These are phyloP conservation scores for Podarcis muralis DNA, from an alignment of 2,113 vertebrate species.

Conservation along the genomic window DNA sequence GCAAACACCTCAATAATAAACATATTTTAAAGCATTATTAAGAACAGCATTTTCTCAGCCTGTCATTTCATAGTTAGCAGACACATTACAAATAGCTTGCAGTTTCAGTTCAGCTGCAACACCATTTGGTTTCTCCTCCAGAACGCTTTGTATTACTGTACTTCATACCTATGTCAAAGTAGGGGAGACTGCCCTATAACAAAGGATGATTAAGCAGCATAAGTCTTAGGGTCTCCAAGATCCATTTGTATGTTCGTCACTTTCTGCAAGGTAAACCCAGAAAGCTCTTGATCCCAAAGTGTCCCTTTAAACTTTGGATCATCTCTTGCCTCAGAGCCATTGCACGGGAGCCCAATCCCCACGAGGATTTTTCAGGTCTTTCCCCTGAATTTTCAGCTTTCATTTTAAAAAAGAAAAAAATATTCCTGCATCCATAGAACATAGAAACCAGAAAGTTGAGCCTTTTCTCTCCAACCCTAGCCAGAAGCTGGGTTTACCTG, in stretches of 20 bases:
- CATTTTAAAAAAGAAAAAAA: background rate
- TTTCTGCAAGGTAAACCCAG: background rate
- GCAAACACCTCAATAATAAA: too few relatives aligned
- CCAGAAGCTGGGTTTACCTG: constrained; percentile 22
- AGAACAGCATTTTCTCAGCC: too few relatives aligned
- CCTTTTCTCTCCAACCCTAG: background rate
- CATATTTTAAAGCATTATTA: too few relatives aligned
- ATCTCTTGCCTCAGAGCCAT: background rate
- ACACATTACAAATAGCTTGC: background rate
- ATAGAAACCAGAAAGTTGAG: background rate
- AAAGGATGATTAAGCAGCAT: too few relatives aligned
- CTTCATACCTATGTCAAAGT: background rate
- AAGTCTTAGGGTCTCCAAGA: too few relatives aligned
- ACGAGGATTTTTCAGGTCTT: background rate
- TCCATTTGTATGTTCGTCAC: too few relatives aligned
- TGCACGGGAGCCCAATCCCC: background rate
- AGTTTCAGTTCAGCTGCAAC: background rate
- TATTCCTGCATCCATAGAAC: too few relatives aligned
- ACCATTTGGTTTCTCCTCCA: background rate
- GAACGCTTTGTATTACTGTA: background rate
- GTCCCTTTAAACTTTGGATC: background rate
- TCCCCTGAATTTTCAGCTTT: background rate
- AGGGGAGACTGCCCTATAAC: background rate
- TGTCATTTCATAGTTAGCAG: too few relatives aligned
- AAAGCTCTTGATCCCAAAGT: background rate